A percentile compares a stretch with the other conserved stretches of the same genome.
These are phyloP conservation scores for Agapornis canus DNA, from an alignment of 2,797 vertebrate genomes.

Conservation along the genomic window DNA sequence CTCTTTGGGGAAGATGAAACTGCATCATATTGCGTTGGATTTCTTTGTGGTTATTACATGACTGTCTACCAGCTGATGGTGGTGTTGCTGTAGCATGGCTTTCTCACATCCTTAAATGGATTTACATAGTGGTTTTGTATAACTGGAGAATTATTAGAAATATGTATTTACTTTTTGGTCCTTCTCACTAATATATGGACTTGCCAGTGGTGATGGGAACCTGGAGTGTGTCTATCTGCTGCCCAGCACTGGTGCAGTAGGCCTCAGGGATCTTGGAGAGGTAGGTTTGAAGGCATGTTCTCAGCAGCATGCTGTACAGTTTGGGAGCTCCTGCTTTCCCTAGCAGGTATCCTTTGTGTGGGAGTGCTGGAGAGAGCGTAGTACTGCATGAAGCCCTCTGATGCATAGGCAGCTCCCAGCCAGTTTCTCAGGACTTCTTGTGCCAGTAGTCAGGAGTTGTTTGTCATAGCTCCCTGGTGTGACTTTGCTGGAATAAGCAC, in stretches of 20 bases:
- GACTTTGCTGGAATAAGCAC: background rate
- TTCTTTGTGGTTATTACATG: background rate
- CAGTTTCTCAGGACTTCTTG: background rate
- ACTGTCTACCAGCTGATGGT: background rate
- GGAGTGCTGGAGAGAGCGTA: background rate
- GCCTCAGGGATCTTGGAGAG: background rate
- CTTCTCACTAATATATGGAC: background rate
- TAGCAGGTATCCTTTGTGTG: background rate
- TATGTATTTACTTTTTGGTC: background rate
- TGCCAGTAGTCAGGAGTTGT: background rate
- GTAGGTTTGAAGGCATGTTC: background rate
- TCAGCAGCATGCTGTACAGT: background rate
- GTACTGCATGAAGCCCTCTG: background rate
- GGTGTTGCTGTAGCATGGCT: background rate
- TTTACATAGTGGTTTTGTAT: background rate
- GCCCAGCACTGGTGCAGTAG: fast-evolving
- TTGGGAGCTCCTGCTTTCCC: background rate
- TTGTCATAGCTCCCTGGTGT: background rate
- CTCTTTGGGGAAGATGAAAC: background rate
- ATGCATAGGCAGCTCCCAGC: background rate
- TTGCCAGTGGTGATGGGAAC: background rate
- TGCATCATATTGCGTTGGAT: background rate
- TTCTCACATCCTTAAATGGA: background rate
- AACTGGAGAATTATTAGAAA: background rate
- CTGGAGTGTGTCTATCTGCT: background rate